phyloP scores from a whole-genome alignment of 1,140 invertebrate genomes.

The Archegozetes longisetosus region DNA sequence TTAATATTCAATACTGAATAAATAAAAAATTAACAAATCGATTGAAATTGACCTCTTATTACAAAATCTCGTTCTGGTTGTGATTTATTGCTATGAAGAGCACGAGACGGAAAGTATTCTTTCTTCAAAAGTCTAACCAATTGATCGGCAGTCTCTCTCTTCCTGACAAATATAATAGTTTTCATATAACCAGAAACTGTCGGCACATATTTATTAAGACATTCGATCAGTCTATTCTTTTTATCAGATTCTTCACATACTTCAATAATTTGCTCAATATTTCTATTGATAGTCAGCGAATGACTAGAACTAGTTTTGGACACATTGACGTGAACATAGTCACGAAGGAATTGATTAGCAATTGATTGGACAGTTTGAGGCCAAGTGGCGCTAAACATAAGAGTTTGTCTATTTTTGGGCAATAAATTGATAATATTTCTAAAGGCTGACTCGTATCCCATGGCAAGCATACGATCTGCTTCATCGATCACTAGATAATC shows the following conservation, averaged over 20 bases:
- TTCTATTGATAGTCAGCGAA: conserved; percentile 25
- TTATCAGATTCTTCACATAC: conserved; percentile 17
- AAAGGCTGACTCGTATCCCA: conserved; percentile 22
- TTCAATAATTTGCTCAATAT: conserved; percentile 11
- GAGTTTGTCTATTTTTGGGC: conserved; percentile 24
- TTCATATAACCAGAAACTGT: conserved; percentile 49
- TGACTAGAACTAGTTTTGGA: conserved; percentile 52
- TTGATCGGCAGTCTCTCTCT: conserved; percentile 39
- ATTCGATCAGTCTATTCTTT: conserved; percentile 28
- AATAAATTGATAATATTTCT: conserved; percentile 20
- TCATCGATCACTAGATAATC: conserved; percentile 22
- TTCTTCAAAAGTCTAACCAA: conserved; percentile 33
- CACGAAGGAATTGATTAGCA: conserved; percentile 37
- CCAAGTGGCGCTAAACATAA: conserved; percentile 27
- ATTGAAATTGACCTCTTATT: conserved; percentile 2
- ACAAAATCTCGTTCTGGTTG: conserved; percentile 36
- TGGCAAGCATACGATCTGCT: conserved; percentile 20
- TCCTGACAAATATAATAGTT: conserved; percentile 38
- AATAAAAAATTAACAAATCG: conserved; percentile 9
- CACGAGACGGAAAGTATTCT: conserved; percentile 36
- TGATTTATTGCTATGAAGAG: conserved; percentile 36
- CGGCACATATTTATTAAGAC: conserved; percentile 36
- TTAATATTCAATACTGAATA: conserved; percentile 9
- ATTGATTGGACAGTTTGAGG: conserved; percentile 41
- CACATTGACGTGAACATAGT: conserved; percentile 38